Base-by-base conservation (phyloP, 2,888 invertebrate species). In the Omphaloscelis lunosa region DNA sequence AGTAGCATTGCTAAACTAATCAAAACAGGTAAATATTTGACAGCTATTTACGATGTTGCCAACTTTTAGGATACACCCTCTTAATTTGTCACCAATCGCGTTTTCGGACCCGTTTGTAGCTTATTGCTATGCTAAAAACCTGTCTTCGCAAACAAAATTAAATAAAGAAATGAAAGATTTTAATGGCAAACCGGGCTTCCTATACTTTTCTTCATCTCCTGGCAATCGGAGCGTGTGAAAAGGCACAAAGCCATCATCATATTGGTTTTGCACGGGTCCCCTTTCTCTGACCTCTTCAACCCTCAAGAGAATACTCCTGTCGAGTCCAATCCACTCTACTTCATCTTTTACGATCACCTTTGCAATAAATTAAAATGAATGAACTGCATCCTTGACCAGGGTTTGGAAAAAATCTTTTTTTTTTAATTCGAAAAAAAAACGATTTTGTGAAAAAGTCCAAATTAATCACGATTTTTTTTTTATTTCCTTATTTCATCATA, bases 311-410 rank as follows among this genome's bases (percentile, higher is more conserved):
- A 34, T 53, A 17, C 11, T 23, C 23, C 29, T 58, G 58, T 72
- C 20, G 39, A 29, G n/a, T 72, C 51, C 61, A 65, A 77, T 71
- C 20, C 66, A 77, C 61, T 77, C 62, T 15, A 71, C 62, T 48
- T 45, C 23, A 53, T 9, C 12, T 71, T 80, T 75, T 72, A 80
- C 53, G 80, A 59, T n/a, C 17, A n/a, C 41, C 48, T 66, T 65
- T 61, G 11, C 27, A 72, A 75, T 69, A 65, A 39, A 41, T 53
- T 61, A n/a, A 69, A 77, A 70, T 66, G n/a, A n/a, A 59, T 29
- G 48, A 51, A 23, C 23, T 51, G 23, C 39, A 76, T 63, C n/a
- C 41, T 62, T 66, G 27, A n/a, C n/a, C n/a, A n/a, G n/a, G n/a
- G n/a, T n/a, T n/a, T n/a, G n/a, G n/a, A n/a, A n/a, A n/a, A n/a